Conservation (phyloP, 2,888 invertebrate genomes). For the Crioceris asparagi region DNA sequence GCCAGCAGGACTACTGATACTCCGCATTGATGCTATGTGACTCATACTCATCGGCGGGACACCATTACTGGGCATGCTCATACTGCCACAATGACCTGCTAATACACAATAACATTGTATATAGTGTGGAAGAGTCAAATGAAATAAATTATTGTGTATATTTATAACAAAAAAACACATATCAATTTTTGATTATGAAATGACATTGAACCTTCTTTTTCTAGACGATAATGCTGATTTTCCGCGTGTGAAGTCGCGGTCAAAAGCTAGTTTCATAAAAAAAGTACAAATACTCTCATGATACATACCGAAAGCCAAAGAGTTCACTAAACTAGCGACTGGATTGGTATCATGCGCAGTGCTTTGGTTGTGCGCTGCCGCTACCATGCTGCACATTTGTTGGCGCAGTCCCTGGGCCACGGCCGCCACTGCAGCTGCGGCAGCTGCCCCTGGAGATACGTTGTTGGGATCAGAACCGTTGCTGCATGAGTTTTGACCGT, state of each 20-base stretch:
- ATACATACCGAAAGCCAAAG: slow-evolving; percentile 35
- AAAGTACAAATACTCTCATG: too few species aligned
- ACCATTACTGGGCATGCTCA: slow-evolving; percentile 33
- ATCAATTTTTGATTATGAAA: too few species aligned
- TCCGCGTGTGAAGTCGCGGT: too few species aligned
- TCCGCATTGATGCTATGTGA: slow-evolving; percentile 36
- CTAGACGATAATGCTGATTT: too few species aligned
- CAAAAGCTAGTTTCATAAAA: too few species aligned
- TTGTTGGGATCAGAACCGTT: slow-evolving; percentile 46
- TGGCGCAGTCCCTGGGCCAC: slow-evolving; percentile 78
- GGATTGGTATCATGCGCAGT: slow-evolving; percentile 37
- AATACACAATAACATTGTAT: too few species aligned
- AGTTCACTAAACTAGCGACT: slow-evolving; percentile 36
- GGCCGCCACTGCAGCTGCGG: slow-evolving; percentile 75
- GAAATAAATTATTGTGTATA: too few species aligned
- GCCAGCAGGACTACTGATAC: slow-evolving; percentile 38
- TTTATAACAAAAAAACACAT: too few species aligned
- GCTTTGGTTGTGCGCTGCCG: slow-evolving; percentile 51
- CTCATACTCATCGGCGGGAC: slow-evolving; percentile 35
- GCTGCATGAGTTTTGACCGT: slow-evolving; percentile 45
- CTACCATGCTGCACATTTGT: slow-evolving; percentile 78
- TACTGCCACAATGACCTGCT: slow-evolving; percentile 19
- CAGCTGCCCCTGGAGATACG: slow-evolving; percentile 59
- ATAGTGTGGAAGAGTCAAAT: too few species aligned
- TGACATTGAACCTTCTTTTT: too few species aligned